Evolutionary conservation across 2,113 vertebrate genomes (phyloP).

Genomic region (Macrotis lagotis): DNA sequence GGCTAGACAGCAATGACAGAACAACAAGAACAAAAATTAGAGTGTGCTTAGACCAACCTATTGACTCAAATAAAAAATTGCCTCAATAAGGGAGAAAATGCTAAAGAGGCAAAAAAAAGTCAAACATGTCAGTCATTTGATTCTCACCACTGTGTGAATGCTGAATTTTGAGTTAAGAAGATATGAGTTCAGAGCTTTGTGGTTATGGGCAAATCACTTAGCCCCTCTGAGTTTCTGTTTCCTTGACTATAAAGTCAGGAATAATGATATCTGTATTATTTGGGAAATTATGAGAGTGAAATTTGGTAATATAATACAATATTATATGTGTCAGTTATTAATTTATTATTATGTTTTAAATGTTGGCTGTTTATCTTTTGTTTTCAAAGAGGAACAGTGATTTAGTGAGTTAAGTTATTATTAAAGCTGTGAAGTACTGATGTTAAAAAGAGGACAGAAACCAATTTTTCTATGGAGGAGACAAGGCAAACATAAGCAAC

Average conservation of each 20-base stretch:
- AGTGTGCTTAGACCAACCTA: neutral
- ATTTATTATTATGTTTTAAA: neutral
- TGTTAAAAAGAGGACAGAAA: constrained; percentile 18
- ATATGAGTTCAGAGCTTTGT: neutral
- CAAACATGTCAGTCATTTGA: neutral
- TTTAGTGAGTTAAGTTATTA: neutral
- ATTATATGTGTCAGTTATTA: neutral
- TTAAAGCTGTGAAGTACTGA: neutral
- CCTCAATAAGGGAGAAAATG: neutral
- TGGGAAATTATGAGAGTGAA: neutral
- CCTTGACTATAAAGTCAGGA: neutral
- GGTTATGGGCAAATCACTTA: neutral
- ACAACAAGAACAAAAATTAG: neutral
- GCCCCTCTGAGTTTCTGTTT: neutral
- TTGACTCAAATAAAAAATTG: neutral
- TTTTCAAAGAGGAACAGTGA: neutral
- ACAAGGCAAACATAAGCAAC: neutral
- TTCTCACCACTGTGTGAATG: neutral
- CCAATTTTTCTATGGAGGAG: neutral
- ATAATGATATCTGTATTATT: neutral
- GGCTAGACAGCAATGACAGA: neutral
- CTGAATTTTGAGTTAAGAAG: neutral
- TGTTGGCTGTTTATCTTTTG: neutral
- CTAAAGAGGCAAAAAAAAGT: neutral
- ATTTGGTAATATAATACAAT: neutral